Evolutionary conservation across 2,888 invertebrate genomes (phyloP), one percentile per base, ranked within the genome.

Genomic region (Habrosyne pyritoides): DNA sequence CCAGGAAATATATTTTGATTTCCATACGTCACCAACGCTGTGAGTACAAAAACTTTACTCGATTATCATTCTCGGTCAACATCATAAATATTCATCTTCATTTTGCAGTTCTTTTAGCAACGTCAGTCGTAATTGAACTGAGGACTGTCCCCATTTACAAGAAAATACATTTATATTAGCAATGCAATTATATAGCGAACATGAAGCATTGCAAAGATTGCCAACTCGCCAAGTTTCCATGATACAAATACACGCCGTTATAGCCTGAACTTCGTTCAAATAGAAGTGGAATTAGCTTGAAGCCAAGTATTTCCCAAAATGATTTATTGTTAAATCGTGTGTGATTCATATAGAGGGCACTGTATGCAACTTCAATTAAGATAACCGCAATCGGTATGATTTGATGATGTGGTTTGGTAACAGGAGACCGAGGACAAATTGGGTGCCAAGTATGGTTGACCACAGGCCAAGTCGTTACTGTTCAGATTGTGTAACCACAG

Each of bases 341-440:
- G 14, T 21, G 30, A 10, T 50, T 26, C 30, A 50, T 30, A 50
- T 21, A 50, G 2, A 47, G 21, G 2, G 21, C 28, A 47, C 47
- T 58, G 56, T 54, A 60, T 53, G 53, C 59, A 64, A 71, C 64
- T 71, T 63, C 69, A 66, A 68, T 71, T 59, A 70, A 64, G 59
- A 58, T 56, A 56, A 66, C 69, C 68, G 48, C 66, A 64, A 63
- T 68, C 68, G 66, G 64, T 21, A 71, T 71, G 55, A 60, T 59
- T 60, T 59, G 58, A 54, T 42, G 54, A 51, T 52, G 54, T 46
- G 62, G 61, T 36, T 30, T 14, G 57, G 54, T 47, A 47, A 47
- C 54, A 10, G 28, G 55, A 64, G 51, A 57, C 60, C 26, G 24
- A 24, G 26, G 24, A 49, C 48, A 49, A 49, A 49, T 49, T 49